Evolutionary conservation across 2,113 vertebrate genomes (phyloP), one percentile per base, ranked within the genome.

Genomic region (Ursus arctos): DNA sequence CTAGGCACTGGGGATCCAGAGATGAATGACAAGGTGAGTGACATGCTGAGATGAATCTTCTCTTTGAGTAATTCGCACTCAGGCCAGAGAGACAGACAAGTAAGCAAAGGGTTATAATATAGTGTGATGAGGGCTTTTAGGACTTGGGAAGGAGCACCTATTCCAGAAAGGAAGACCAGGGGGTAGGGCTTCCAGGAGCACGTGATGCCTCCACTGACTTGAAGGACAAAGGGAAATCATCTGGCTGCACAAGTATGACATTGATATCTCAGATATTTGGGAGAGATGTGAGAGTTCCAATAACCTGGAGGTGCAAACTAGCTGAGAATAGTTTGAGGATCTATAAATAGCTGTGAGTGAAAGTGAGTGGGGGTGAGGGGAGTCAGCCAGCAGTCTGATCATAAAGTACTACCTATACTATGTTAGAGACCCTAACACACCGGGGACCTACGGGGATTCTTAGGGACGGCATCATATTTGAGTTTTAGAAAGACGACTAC

Each of bases 401-500:
- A 31, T 18, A 36, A n/a, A n/a, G 61, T 2, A 4, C 6, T 36
- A 14, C 53, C 3, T 47, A 2, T 1, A 21, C 53, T 40, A 19
- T 7, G n/a, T 14, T 11, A 71, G 16, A 28, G 11, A n/a, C 31
- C 15, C 40, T 84, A 61, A 77, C 72, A 21, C 43, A 51, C 1
- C 13, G 65, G 21, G 12, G 51, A 43, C 4, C 6, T 3, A 36
- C 1, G 11, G 51, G 26, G 84, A 76, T n/a, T 83, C 13, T 79
- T 69, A 89, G 3, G 28, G 77, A 55, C 26, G 26, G 83, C 71
- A 95, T 57, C 59, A 24, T 15, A 65, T 95, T 31, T 15, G 24
- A 84, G 51, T 93, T 95, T 88, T 81, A 81, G 69, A 90, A 97
- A 88, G 76, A 88, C 65, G 8, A 57, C 69, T 93, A 40, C 53